Evolutionary conservation across 2,888 invertebrate species (phyloP).

Genomic region (Malthinus flaveolus): DNA sequence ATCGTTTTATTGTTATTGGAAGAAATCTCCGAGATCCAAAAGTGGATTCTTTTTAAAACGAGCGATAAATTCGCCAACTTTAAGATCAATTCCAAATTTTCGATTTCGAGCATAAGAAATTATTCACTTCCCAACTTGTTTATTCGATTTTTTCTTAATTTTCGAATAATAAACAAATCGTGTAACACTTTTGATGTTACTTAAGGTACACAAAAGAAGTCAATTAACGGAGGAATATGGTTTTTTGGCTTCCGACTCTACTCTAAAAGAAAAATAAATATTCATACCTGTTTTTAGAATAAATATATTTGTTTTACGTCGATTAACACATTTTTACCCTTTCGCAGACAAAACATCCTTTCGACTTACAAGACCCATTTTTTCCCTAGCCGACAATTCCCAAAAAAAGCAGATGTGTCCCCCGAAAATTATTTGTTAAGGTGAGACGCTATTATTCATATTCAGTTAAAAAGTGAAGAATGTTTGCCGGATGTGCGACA

Average conservation of each 20-base stretch:
- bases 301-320: conserved; percentile 38
- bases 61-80: conserved; percentile 4
- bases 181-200: conserved; percentile 3
- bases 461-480: conserved; percentile 30
- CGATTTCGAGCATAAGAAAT: no score
- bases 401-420: conserved; percentile 11
- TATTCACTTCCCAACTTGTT: no score
- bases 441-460: conserved; percentile 24
- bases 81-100: no score
- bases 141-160: no score
- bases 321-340: conserved; percentile 45
- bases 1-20: conserved; percentile 37
- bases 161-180: neutral
- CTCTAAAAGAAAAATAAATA: conserved; percentile 7
- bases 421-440: conserved; percentile 23
- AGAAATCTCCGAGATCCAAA: conserved; percentile 7
- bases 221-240: conserved; percentile 3
- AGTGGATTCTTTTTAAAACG: neutral
- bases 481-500: conserved; percentile 32
- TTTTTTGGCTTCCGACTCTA: conserved; percentile 1
- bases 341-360: conserved; percentile 49
- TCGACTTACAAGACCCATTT: conserved; percentile 40
- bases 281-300: conserved; percentile 8
- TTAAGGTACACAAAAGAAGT: conserved; percentile 3
- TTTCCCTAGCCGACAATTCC: conserved; percentile 15